Base-by-base conservation (phyloP, 2,888 invertebrate genomes). In the Saturnia pavonia region DNA sequence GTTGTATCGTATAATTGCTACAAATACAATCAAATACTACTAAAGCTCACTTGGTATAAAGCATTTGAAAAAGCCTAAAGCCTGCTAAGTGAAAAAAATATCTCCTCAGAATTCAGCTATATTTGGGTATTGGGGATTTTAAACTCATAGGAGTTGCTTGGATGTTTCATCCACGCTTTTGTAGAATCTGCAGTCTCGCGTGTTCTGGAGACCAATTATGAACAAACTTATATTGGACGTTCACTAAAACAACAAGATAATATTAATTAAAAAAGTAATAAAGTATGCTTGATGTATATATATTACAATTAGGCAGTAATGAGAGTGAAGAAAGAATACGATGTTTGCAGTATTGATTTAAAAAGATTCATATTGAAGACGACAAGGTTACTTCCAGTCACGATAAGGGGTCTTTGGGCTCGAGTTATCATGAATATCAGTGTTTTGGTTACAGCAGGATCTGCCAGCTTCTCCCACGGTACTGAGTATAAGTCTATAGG, bases 291-390 rank as follows among this genome's bases (percentile, higher is more conserved):
- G 19, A 16, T 48, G 7, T 16, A 2, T 51, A 51, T 51, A 22
- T 22, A 22, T 54, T n/a, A n/a, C 9, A 7, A 65, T 67, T 70
- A 70, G 19, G 67, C 70, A 48, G 87, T 85, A 51, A 90, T 88
- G 51, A 90, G 82, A 22, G 90, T 90, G 27, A 87, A 91, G 77
- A 90, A 87, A 0, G 91, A 90, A 72, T 90, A 90, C 65, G 90
- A 89, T 7, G 88, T 86, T 75, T 91, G 89, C 71, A 91, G 72
- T 27, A 91, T 87, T n/a, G 88, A 88, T 54, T 90, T 85, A 69
- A 91, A 91, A 6, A 89, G 78, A 42, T 90, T 84, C 90, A 91
- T 90, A 69, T 90, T 88, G 76, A 84, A 89, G 4, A 82, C 75
- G 0, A 90, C 83, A 6, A 90, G 75, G 0, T 87, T 86, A 68